These are phyloP conservation scores for Phrynosoma platyrhinos DNA, from an alignment of 2,113 vertebrate species.

Conservation along the genomic window DNA sequence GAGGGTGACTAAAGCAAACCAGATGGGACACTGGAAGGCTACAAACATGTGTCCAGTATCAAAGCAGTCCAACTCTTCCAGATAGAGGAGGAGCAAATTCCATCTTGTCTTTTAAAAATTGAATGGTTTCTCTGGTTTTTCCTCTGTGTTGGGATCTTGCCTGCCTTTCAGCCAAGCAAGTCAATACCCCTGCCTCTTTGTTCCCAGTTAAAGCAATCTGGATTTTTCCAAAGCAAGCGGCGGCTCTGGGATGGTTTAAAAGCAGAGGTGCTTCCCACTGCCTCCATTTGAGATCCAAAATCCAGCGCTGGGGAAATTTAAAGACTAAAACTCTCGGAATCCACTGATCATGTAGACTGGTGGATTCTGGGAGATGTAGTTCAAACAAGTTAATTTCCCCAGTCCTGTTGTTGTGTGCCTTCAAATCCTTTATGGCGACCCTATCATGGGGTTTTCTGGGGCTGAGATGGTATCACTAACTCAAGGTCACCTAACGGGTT, in stretches of 20 bases:
- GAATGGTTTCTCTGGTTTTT: not conserved
- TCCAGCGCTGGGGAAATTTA: not conserved
- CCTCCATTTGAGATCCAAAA: not conserved
- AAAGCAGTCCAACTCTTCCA: not conserved
- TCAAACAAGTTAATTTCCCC: too few relatives aligned
- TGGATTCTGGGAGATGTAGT: too few relatives aligned
- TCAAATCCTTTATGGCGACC: too few relatives aligned
- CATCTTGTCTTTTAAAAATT: constrained; percentile 5
- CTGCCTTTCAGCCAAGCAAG: not conserved
- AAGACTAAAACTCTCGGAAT: too few relatives aligned
- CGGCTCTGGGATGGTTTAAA: not conserved
- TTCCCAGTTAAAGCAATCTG: not conserved
- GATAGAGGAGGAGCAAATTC: constrained; percentile 17
- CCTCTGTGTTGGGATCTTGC: not conserved
- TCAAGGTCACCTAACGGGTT: too few relatives aligned
- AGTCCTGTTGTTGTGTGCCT: too few relatives aligned
- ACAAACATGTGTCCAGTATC: constrained; percentile 24
- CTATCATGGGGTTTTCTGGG: too few relatives aligned
- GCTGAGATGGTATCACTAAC: too few relatives aligned
- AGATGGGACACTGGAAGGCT: constrained; percentile 15
- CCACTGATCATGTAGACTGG: too few relatives aligned
- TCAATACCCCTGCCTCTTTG: not conserved
- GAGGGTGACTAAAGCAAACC: constrained; percentile 21
- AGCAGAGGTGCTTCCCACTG: not conserved
- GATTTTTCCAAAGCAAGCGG: not conserved